Evolutionary conservation across 2,797 vertebrate genomes (phyloP), one percentile per base, ranked within the genome.

Genomic region (Scyliorhinus canicula): DNA sequence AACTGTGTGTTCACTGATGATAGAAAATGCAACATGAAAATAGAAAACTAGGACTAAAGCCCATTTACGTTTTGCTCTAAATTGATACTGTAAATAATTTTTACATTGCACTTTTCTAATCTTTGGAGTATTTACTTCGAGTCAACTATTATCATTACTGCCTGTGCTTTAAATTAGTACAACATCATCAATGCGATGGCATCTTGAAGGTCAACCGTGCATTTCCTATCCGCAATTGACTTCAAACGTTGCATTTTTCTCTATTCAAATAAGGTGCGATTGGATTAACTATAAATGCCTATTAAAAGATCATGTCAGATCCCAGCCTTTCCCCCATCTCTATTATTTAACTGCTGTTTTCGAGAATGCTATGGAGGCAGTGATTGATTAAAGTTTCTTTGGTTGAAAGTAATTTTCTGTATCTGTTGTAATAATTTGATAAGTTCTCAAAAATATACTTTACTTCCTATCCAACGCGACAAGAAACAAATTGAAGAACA

Each of bases 391-490:
- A 94, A 47, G 47, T 74, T 74, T 74, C 52, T 60, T 94, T 55
- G 67, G 93, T 67, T 74, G 67, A 94, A 93, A 74, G 74, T 94
- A 67, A 94, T 74, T 94, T 74, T 94, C 93, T 93, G 93, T 93
- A 71, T 71, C 65, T 94, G 93, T 94, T 74, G 67, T 94, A 52
- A 50, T 16, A 94, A 94, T 94, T 74, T 94, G 28, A 94, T 94
- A 94, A 94, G 69, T 94, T 94, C 67, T 55, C 21, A 47, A 94
- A 94, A 94, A 94, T 69, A 74, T n/a, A 47, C 67, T 94, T 69
- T 31, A 12, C 24, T 55, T 71, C 93, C 67, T 74, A n/a, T 55
- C 31, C 47, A 55, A 28, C 19, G 47, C 14, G 21, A 50, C 44
- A 19, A 94, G 93, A 94, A 60, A 50, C 67, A 94, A 94, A 94